phyloP scores from a whole-genome alignment of 2,888 invertebrate species.

The Petrolisthes cinctipes region DNA sequence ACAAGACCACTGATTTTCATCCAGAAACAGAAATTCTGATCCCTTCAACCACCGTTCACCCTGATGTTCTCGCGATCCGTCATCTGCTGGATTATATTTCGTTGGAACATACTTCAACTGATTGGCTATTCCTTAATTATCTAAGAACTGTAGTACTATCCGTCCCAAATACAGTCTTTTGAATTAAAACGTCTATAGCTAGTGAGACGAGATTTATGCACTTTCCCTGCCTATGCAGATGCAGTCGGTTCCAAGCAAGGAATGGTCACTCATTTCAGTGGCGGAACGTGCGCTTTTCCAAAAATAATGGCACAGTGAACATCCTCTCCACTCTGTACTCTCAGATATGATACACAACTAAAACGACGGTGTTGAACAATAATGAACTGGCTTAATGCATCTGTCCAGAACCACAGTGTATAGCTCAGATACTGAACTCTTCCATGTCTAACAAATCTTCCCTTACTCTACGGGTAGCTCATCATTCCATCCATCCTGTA shows the following conservation, averaged over 20 bases:
- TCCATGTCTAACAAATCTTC: too few relatives aligned
- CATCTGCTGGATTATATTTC: constrained; percentile 6
- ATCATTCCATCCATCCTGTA: too few relatives aligned
- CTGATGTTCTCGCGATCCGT: neutral
- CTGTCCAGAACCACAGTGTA: too few relatives aligned
- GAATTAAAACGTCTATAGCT: neutral
- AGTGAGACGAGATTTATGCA: neutral
- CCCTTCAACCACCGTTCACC: neutral
- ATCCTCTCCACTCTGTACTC: neutral
- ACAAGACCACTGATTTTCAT: neutral
- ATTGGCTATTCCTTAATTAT: neutral
- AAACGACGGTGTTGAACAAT: too few relatives aligned
- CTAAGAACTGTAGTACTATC: constrained; percentile 5
- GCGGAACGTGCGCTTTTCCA: neutral
- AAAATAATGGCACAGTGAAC: neutral
- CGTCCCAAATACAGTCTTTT: neutral
- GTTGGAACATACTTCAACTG: neutral
- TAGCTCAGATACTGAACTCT: too few relatives aligned
- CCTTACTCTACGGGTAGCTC: too few relatives aligned
- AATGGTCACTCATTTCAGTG: neutral
- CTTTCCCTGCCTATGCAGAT: neutral
- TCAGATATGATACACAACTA: too few relatives aligned
- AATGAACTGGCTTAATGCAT: too few relatives aligned
- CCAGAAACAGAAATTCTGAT: neutral
- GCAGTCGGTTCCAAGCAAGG: neutral